Evolutionary conservation across 1,140 invertebrate species (phyloP).

Genomic region (Macrosteles quadrilineatus): DNA sequence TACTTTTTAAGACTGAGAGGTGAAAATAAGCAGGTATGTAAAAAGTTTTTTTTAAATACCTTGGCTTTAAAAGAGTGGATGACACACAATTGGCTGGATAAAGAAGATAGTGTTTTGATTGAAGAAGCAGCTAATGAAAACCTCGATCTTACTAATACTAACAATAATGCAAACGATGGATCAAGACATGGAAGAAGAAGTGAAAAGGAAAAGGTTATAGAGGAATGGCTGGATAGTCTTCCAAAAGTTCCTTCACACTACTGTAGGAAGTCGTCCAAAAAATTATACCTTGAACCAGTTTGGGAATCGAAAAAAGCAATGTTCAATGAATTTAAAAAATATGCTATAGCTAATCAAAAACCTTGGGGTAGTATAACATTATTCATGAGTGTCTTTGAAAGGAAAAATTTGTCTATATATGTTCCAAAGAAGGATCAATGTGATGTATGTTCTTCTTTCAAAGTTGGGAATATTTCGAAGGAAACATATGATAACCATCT

Average conservation of each 20-base stretch:
- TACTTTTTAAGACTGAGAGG: too few species aligned
- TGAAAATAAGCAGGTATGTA: too few species aligned
- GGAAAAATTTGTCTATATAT: slow-evolving; percentile 23
- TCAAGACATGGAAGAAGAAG: too few species aligned
- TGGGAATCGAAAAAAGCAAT: slow-evolving; percentile 13
- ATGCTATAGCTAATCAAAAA: not conserved
- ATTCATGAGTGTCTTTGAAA: slow-evolving; percentile 26
- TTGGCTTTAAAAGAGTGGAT: too few species aligned
- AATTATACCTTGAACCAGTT: slow-evolving; percentile 21
- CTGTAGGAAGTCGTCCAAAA: not conserved
- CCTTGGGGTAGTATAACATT: slow-evolving; percentile 6
- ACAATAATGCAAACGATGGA: too few species aligned
- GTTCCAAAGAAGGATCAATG: slow-evolving; percentile 2
- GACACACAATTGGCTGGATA: too few species aligned
- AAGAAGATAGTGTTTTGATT: too few species aligned
- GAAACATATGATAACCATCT: slow-evolving; percentile 31
- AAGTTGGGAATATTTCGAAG: slow-evolving; percentile 24
- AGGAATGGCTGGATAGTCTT: too few species aligned
- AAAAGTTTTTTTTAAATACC: too few species aligned
- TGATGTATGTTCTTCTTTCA: slow-evolving; percentile 5
- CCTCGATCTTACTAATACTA: too few species aligned
- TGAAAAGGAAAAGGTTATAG: too few species aligned
- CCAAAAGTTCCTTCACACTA: slow-evolving; percentile 23
- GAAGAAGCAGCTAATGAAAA: too few species aligned
- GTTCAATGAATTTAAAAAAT: slow-evolving; percentile 14